Evolutionary conservation across 2,113 vertebrate genomes (phyloP).

Genomic region (Aramus guarauna): DNA sequence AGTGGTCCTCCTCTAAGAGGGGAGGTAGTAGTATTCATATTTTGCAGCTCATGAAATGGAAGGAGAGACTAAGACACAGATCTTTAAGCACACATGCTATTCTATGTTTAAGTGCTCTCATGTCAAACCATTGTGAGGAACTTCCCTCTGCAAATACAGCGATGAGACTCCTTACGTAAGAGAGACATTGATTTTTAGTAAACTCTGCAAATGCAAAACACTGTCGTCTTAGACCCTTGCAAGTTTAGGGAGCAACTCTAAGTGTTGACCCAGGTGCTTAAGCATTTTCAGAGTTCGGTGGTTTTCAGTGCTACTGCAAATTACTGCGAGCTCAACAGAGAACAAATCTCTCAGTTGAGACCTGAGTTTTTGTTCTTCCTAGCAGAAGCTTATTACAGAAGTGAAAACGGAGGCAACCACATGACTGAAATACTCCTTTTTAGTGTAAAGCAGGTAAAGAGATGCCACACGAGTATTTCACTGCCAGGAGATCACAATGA

Average conservation of each 20-base stretch:
- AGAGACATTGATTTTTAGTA: accelerated
- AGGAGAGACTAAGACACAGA: neutral
- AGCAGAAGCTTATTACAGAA: neutral
- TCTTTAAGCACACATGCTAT: neutral
- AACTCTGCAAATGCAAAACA: neutral
- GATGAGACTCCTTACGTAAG: neutral
- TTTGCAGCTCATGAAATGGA: neutral
- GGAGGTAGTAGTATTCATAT: neutral
- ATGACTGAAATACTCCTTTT: neutral
- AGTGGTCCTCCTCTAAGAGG: neutral
- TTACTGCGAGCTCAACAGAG: neutral
- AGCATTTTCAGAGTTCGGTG: neutral
- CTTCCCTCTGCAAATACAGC: neutral
- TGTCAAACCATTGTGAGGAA: neutral
- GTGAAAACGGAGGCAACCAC: neutral
- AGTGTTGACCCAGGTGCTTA: neutral
- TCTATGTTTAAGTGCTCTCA: accelerated
- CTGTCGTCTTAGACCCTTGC: neutral
- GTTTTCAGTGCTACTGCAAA: neutral
- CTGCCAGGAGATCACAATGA: neutral
- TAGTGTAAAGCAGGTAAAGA: neutral
- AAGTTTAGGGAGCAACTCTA: neutral
- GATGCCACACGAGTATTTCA: neutral
- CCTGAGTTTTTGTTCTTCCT: neutral
- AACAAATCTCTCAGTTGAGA: neutral